Conservation (phyloP, 2,888 invertebrate genomes). For the Proisotoma minuta region DNA sequence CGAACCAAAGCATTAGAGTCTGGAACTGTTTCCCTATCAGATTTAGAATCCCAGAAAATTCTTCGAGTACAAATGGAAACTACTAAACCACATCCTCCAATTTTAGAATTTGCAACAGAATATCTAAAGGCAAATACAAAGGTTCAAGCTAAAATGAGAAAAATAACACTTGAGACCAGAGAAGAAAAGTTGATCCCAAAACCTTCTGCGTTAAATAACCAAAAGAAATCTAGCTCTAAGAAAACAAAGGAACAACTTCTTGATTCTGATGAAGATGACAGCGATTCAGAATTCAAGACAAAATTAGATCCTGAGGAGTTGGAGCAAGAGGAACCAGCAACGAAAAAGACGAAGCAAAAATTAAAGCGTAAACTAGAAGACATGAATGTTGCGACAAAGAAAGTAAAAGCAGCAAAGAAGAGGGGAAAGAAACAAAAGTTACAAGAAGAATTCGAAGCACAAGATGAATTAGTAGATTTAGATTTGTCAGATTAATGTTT, state of each 20-base stretch:
- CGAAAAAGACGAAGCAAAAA: constrained; percentile 8
- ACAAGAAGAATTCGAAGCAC: constrained; percentile 20
- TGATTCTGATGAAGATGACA: constrained; percentile 28
- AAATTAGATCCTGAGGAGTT: constrained; percentile 27
- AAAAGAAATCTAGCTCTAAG: constrained; percentile 1
- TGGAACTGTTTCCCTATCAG: constrained; percentile 37
- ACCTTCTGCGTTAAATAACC: constrained; percentile 17
- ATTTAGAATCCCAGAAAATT: constrained; percentile 40
- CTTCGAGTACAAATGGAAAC: constrained; percentile 43
- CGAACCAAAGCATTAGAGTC: constrained; percentile 42
- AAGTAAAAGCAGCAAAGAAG: constrained; percentile 19
- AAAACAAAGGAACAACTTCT: constrained; percentile 27
- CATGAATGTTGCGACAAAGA: constrained; percentile 5
- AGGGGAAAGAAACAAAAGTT: constrained; percentile 27
- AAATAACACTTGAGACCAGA: constrained; percentile 35
- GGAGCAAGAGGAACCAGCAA: not conserved
- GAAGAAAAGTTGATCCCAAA: constrained; percentile 44
- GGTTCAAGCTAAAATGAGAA: constrained; percentile 32
- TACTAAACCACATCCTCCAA: constrained; percentile 36
- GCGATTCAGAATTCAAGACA: constrained; percentile 25
- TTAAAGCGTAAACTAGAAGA: constrained; percentile 10
- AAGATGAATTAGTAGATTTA: constrained; percentile 44
- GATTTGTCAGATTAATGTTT: constrained; percentile 43
- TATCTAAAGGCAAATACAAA: constrained; percentile 38
- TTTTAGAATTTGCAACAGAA: constrained; percentile 34